These are phyloP conservation scores for Philereme vetulata DNA, from an alignment of 2,888 invertebrate genomes.

Conservation along the genomic window DNA sequence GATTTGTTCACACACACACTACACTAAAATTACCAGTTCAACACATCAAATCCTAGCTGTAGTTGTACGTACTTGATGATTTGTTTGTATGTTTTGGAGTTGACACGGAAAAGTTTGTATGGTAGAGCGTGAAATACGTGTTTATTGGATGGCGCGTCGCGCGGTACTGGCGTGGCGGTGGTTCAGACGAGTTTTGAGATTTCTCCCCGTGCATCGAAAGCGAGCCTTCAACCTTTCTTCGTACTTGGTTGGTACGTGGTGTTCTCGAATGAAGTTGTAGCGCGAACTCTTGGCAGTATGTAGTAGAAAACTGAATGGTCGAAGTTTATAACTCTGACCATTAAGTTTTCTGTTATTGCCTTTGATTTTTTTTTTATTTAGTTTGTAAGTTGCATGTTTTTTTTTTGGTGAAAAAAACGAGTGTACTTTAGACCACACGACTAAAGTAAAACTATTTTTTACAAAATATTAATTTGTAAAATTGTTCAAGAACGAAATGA, in stretches of 20 bases:
- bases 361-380: too few relatives aligned
- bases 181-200: constrained; percentile 66
- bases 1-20: constrained; percentile 37
- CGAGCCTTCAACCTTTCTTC: constrained; percentile 78
- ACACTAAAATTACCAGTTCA: constrained; percentile 29
- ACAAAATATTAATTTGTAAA: too few relatives aligned
- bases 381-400: too few relatives aligned
- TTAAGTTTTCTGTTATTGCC: too few relatives aligned
- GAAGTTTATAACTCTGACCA: too few relatives aligned
- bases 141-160: constrained; percentile 53
- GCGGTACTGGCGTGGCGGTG: constrained; percentile 54
- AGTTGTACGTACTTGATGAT: constrained; percentile 7
- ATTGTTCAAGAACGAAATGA: too few relatives aligned
- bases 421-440: too few relatives aligned
- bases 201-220: constrained; percentile 83
- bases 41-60: constrained; percentile 12
- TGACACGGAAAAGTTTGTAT: constrained; percentile 36
- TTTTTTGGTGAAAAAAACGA: too few relatives aligned
- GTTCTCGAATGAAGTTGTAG: constrained; percentile 42
- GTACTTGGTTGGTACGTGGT: constrained; percentile 55
- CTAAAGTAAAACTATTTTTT: too few relatives aligned
- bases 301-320: too few relatives aligned
- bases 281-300: background rate
- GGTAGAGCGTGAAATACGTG: constrained; percentile 43
- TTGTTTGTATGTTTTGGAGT: constrained; percentile 38